Evolutionary conservation across 1,140 invertebrate species (phyloP).

Genomic region (Leptinotarsa lineolata): DNA sequence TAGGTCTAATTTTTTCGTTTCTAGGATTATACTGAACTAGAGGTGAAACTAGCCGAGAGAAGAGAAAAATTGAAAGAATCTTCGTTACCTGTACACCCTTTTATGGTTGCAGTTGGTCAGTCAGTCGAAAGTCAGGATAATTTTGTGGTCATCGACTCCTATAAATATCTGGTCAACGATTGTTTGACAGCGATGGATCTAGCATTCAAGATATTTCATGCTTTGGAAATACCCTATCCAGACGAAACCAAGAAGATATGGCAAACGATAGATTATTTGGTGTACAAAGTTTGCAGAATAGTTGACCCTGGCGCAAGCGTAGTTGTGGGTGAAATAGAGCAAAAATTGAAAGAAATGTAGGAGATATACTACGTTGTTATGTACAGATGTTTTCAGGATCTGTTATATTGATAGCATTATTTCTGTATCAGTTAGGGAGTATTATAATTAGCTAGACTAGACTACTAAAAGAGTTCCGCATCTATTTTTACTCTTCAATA

Average conservation of each 20-base stretch:
- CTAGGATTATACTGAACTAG: neutral
- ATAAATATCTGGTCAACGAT: constrained; percentile 17
- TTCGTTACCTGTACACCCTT: neutral
- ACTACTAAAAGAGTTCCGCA: too few relatives aligned
- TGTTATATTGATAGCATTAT: too few relatives aligned
- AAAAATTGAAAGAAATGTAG: neutral
- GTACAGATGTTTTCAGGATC: too few relatives aligned
- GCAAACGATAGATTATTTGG: constrained; percentile 23
- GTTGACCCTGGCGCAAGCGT: constrained; percentile 2
- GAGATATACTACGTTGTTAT: too few relatives aligned
- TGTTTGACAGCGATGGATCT: constrained; percentile 6
- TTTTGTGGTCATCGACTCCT: constrained; percentile 10
- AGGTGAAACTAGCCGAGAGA: neutral
- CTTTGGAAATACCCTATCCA: constrained; percentile 12
- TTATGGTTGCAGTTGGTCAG: constrained; percentile 10
- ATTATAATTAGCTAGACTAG: too few relatives aligned
- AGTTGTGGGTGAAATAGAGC: constrained; percentile 13
- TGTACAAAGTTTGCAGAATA: constrained; percentile 2
- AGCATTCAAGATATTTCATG: constrained; percentile 17
- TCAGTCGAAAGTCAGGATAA: neutral
- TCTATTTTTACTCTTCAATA: too few relatives aligned
- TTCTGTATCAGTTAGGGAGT: too few relatives aligned
- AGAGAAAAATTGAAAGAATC: constrained; percentile 4
- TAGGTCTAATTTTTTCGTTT: neutral
- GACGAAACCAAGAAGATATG: constrained; percentile 6